These are phyloP conservation scores for Paraescarpia echinospica DNA, from an alignment of 1,140 invertebrate genomes.

Conservation along the genomic window DNA sequence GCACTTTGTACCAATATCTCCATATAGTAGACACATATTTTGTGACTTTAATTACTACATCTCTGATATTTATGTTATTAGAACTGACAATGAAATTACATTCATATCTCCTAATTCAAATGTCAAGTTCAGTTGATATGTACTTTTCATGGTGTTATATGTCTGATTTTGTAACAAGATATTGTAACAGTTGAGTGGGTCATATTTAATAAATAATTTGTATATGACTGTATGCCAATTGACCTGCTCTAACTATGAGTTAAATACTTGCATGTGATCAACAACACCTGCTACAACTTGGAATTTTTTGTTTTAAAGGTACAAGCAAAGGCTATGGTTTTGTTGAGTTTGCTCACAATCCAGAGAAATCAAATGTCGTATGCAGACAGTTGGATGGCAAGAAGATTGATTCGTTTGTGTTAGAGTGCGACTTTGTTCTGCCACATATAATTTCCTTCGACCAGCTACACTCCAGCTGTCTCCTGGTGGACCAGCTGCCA, in stretches of 20 bases:
- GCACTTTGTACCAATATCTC: too few species aligned
- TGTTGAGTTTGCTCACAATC: conserved; percentile 62
- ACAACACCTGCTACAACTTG: neutral
- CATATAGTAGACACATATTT: too few species aligned
- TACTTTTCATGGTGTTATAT: neutral
- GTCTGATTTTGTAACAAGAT: neutral
- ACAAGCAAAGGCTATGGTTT: conserved; percentile 67
- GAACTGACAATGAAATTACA: too few species aligned
- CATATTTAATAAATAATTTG: neutral
- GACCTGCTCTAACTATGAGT: neutral
- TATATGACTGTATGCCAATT: neutral
- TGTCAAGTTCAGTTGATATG: too few species aligned
- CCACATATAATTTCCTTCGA: conserved; percentile 33
- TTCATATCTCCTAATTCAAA: too few species aligned
- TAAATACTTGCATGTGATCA: neutral
- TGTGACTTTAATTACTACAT: too few species aligned
- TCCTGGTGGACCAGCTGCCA: conserved; percentile 63
- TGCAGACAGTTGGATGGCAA: conserved; percentile 61
- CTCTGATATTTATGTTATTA: too few species aligned
- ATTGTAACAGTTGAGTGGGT: neutral
- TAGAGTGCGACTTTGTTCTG: conserved; percentile 62
- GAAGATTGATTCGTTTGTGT: conserved; percentile 49
- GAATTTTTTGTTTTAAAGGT: conserved; percentile 33
- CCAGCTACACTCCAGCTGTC: conserved; percentile 49
- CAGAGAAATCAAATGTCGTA: conserved; percentile 53